Evolutionary conservation across 1,140 invertebrate species (phyloP).

Genomic region (Drosophila biarmipes): DNA sequence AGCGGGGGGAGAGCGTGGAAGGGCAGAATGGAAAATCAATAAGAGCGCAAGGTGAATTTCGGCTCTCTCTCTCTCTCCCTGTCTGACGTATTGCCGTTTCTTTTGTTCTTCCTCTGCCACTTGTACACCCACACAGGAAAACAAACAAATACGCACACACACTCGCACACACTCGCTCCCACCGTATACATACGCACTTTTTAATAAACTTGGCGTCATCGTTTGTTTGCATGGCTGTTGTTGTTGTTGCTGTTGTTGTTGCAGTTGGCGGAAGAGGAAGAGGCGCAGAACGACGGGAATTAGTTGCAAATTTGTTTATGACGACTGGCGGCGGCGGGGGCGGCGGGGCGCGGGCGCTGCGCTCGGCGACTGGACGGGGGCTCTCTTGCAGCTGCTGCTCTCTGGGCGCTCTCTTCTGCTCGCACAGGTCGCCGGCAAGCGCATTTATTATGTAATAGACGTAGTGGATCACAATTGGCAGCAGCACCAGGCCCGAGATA

Average conservation of each 20-base stretch:
- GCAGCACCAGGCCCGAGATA: constrained; percentile 74
- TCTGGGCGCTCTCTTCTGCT: constrained; percentile 22
- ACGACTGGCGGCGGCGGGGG: constrained; percentile 11
- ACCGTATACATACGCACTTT: constrained; percentile 84
- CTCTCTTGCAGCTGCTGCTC: constrained; percentile 24
- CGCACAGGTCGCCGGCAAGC: constrained; percentile 63
- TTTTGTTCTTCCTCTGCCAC: constrained; percentile 40
- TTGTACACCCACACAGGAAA: constrained; percentile 35
- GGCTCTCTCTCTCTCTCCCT: constrained; percentile 14
- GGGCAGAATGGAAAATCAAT: too few relatives aligned
- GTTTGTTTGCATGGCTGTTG: constrained; percentile 85
- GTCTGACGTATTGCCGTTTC: constrained; percentile 23
- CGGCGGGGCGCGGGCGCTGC: constrained; percentile 5
- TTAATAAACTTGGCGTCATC: constrained; percentile 88
- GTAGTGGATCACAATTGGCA: constrained; percentile 83
- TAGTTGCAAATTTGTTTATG: constrained; percentile 32
- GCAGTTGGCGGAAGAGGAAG: neutral
- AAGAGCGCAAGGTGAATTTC: constrained; percentile 46
- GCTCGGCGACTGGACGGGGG: neutral
- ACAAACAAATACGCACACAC: constrained; percentile 1
- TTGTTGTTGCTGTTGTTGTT: constrained; percentile 19
- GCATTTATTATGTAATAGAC: constrained; percentile 83
- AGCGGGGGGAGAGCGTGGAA: too few relatives aligned
- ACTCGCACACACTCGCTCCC: constrained; percentile 9
- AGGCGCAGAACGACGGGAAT: constrained; percentile 2